Base-by-base conservation (phyloP, 2,797 vertebrate species). In the Clarias laeviceps region DNA sequence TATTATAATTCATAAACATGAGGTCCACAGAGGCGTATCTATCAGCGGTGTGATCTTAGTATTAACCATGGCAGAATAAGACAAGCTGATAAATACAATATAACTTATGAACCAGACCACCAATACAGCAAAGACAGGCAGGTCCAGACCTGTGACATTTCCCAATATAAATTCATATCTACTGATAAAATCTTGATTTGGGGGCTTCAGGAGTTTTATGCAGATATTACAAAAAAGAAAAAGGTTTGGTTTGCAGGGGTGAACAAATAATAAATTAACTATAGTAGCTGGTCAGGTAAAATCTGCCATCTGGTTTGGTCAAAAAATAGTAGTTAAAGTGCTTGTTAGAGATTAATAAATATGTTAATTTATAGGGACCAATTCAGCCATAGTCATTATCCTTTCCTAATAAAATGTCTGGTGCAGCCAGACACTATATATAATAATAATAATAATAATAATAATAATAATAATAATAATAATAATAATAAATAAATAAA, bases 31-130 rank as follows among this genome's bases (percentile, higher is more conserved):
- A 80, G 87, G 87, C 70, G 69, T 83, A 87, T 87, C 74, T 84
- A 82, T 84, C 77, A 80, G 65, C 82, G 80, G 68, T 83, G 84
- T 85, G 83, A 87, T 88, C 84, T 82, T 77, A 86, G 88, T 88
- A 88, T 90, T 83, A 88, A 66, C 82, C 80, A 72, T 87, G 89
- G 85, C 84, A 73, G 84, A 69, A 66, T 64, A 85, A 62, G 80
- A 88, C 84, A 68, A 84, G 82, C 62, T 70, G n/a, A 66, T 78
- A 85, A 87, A 87, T 87, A 62, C 70, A 88, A 86, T 86, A 87
- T 74, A 78, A 85, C 86, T 87, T 87, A 88, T 86, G 82, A 87
- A 87, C 32, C 85, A 4, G 69, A 69, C 76, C 87, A 83, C 76
- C 85, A 80, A 84, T 88, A 86, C 73, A 84, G 78, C 74, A 29